A percentile compares a stretch with the other conserved stretches of the same genome.
Evolutionary conservation across 2,888 invertebrate species (phyloP).

Genomic region (Hesperia comma): DNA sequence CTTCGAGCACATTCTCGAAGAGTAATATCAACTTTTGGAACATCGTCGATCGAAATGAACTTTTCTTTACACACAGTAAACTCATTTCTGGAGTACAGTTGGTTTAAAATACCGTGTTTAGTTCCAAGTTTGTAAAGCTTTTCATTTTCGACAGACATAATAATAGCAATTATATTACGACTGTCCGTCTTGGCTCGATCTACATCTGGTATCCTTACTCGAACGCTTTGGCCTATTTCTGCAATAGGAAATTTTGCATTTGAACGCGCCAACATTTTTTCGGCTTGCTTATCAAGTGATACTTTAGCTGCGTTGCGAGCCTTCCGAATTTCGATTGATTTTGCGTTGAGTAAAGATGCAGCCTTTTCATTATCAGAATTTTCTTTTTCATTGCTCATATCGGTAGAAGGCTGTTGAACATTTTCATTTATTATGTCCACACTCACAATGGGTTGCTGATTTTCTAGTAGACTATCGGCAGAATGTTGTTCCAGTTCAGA

Average conservation of each 20-base stretch:
- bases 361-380: too few relatives aligned
- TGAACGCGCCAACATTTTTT: neutral
- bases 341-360: too few relatives aligned
- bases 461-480: too few relatives aligned
- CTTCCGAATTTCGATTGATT: too few relatives aligned
- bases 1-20: conserved; percentile 31
- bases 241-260: neutral
- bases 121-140: conserved; percentile 34
- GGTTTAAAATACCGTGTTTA: conserved; percentile 37
- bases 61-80: conserved; percentile 35
- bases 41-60: neutral
- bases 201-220: conserved; percentile 34
- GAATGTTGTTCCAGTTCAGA: too few relatives aligned
- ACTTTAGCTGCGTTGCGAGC: too few relatives aligned
- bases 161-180: neutral
- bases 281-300: neutral
- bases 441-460: too few relatives aligned
- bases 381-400: too few relatives aligned
- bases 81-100: conserved; percentile 28
- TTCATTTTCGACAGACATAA: conserved; percentile 24
- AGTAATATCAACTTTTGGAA: conserved; percentile 12
- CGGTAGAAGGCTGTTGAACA: too few relatives aligned
- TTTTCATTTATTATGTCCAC: too few relatives aligned
- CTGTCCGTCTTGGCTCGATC: conserved; percentile 30
- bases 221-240: neutral